Percentiles rank a stretch among this genome's conserved stretches.
These are phyloP conservation scores for Chymomyza costata DNA, from an alignment of 1,140 invertebrate genomes.

Conservation along the genomic window DNA sequence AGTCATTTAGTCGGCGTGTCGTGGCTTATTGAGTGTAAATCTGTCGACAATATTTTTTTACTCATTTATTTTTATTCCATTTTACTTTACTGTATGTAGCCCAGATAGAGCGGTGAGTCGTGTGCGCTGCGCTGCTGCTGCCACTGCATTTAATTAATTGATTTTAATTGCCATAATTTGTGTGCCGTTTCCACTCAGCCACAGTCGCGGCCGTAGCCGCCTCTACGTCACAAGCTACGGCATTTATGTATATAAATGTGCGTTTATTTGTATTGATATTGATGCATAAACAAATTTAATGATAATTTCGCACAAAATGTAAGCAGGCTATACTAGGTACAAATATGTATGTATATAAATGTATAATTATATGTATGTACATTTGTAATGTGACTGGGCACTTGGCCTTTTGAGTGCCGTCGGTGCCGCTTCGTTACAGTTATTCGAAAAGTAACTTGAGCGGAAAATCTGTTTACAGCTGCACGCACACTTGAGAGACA, in stretches of 20 bases:
- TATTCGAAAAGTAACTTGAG: constrained; percentile 65
- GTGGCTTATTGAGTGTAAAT: constrained; percentile 72
- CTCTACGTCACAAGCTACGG: too few species aligned
- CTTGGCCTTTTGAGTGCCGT: too few species aligned
- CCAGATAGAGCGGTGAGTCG: constrained; percentile 14
- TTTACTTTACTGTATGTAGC: constrained; percentile 11
- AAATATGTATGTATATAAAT: too few species aligned
- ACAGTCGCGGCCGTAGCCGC: constrained; percentile 41
- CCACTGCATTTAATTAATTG: constrained; percentile 72
- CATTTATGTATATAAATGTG: constrained; percentile 42
- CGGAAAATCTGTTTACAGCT: constrained; percentile 74
- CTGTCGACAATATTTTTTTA: constrained; percentile 62
- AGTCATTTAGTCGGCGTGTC: constrained; percentile 71
- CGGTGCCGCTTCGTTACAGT: constrained; percentile 60
- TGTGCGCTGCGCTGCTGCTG: constrained; percentile 29
- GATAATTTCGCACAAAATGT: constrained; percentile 50
- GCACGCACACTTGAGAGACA: constrained; percentile 61
- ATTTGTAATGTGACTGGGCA: too few species aligned
- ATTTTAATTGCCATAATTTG: constrained; percentile 74
- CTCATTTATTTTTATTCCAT: constrained; percentile 10
- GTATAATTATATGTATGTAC: too few species aligned
- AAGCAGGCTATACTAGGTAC: background rate
- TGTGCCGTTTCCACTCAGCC: constrained; percentile 69
- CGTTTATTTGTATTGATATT: constrained; percentile 60
- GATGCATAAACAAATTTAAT: constrained; percentile 72